These are phyloP conservation scores for Acanthurus lineatus DNA, from an alignment of 2,797 vertebrate genomes.

Conservation along the genomic window DNA sequence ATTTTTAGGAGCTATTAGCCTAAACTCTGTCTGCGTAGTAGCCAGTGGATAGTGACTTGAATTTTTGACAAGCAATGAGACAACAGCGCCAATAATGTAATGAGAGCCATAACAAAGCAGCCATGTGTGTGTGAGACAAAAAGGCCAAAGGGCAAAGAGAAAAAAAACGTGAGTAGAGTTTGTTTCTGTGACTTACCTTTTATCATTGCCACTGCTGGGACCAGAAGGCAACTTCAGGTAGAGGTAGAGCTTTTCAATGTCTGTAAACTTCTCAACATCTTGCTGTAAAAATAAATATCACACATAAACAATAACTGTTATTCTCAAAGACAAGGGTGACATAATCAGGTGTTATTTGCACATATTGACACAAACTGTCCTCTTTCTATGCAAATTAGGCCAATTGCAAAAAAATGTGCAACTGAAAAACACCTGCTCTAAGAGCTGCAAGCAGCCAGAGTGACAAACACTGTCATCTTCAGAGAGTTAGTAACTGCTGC, in stretches of 20 bases:
- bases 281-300: constrained; percentile 86
- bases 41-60: constrained; percentile 45
- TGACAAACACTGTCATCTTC: too few relatives aligned
- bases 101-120: constrained; percentile 60
- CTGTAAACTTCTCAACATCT: constrained; percentile 99
- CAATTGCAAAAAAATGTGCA: too few relatives aligned
- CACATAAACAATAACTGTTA: constrained; percentile 1
- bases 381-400: too few relatives aligned
- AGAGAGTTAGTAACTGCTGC: too few relatives aligned
- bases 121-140: constrained; percentile 27
- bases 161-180: constrained; percentile 26
- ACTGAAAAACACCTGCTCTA: too few relatives aligned
- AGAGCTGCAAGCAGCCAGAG: too few relatives aligned
- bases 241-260: constrained; percentile 99
- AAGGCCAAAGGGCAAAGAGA: constrained; percentile 38
- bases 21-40: constrained; percentile 47
- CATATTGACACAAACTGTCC: too few relatives aligned
- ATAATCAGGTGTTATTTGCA: too few relatives aligned
- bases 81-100: constrained; percentile 61
- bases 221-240: constrained; percentile 99
- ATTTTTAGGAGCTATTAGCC: constrained; percentile 30
- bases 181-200: constrained; percentile 88
- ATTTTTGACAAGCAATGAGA: constrained; percentile 69
- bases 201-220: constrained; percentile 96
- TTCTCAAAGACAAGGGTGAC: too few relatives aligned